These are phyloP conservation scores for Patiria pectinifera DNA, from an alignment of 53 echinoderm and acorn worm genomes.

Conservation along the genomic window DNA sequence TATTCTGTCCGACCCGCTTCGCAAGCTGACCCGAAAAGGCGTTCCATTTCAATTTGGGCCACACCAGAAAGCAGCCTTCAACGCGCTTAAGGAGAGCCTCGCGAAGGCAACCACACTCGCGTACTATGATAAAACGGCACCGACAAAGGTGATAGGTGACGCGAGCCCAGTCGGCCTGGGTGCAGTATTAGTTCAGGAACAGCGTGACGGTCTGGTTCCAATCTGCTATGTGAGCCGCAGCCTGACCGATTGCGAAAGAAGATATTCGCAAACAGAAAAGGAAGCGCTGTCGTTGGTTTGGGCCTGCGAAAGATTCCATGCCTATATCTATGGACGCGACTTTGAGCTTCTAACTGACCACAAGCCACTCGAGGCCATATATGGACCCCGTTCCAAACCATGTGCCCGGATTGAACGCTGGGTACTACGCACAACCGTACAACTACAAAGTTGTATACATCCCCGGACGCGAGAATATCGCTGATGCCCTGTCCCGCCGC, in stretches of 20 bases:
- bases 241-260: conserved; percentile 52
- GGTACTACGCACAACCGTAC: conserved; percentile 67
- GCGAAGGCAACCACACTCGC: too few species aligned
- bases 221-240: conserved; percentile 59
- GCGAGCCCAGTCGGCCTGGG: conserved; percentile 79
- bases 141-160: conserved; percentile 66
- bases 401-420: conserved; percentile 64
- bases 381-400: conserved; percentile 63
- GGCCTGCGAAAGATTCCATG: conserved; percentile 72
- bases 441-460: conserved; percentile 68
- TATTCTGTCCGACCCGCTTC: conserved; percentile 73
- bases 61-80: too few species aligned
- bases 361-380: conserved; percentile 71
- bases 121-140: conserved; percentile 42
- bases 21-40: too few species aligned
- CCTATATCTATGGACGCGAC: conserved; percentile 40
- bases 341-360: conserved; percentile 66
- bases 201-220: too few species aligned
- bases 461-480: conserved; percentile 51
- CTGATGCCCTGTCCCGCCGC: conserved; percentile 66
- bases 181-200: conserved; percentile 69
- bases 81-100: too few species aligned
- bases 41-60: too few species aligned
- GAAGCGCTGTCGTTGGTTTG: conserved; percentile 66
- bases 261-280: conserved; percentile 29